Base-by-base conservation (phyloP, 2,888 invertebrate genomes). In the Melanotus villosus region DNA sequence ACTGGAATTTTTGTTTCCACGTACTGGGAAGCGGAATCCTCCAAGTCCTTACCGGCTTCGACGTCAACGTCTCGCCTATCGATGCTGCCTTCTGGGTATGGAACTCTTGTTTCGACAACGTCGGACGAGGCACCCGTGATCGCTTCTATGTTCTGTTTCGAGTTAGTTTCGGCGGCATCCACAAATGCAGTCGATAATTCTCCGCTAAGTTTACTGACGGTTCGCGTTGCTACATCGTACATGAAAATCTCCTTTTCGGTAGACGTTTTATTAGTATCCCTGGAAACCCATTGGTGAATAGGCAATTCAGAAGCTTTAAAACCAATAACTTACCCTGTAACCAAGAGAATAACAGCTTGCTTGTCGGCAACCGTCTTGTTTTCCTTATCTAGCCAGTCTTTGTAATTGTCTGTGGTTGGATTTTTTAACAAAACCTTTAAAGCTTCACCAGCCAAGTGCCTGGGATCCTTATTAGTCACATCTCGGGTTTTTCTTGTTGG, bases 151-250 rank as follows among this genome's bases (percentile, higher is more conserved):
- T 76, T 70, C 10, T 75, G 62, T 4, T 68, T 65, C 6, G 94
- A 90, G 83, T 95, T 95, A 75, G 93, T 93, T 85, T 95, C 95
- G 18, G 95, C 95, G 45, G 94, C 95, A 80, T 93, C 92, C 1
- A 95, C 94, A 78, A 95, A 95, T 34, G 95, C 93, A 57, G 91
- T 90, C 2, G 95, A 95, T 57, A 95, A 86, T 79, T 94, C 94
- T 1, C 95, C 95, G 74, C 89, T 90, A 18, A 95, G 85, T 84
- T 92, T 93, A 83, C 90, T 94, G 1, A 94, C 92, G 38, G 88
- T 89, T 78, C 92, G 89, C 2, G 92, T 90, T 70, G 88, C 85
- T 45, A 94, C 90, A 80, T 95, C 95, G 82, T 94, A 95, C 95
- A 95, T 95, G 84, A 90, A 95, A 77, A 95, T 95, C 86, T 95